Percentiles rank a stretch among this genome's conserved stretches.
phyloP scores from a whole-genome alignment of 2,113 vertebrate genomes.

The Pangasianodon gigas region DNA sequence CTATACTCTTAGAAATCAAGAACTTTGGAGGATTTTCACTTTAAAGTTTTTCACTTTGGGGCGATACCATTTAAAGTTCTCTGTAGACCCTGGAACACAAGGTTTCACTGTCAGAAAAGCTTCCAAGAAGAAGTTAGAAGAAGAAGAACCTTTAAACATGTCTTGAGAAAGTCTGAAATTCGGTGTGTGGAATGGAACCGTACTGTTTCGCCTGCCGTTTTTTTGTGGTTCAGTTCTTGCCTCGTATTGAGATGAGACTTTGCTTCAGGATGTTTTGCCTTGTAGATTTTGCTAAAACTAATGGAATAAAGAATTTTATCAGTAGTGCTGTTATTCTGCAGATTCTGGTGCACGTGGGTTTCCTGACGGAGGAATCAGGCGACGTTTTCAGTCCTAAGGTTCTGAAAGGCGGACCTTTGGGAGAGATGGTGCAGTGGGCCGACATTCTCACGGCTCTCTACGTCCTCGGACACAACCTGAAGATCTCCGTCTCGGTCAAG shows the following conservation, averaged over 20 bases:
- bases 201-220: too few relatives aligned
- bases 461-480: conserved; percentile 88
- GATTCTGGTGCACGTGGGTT: conserved; percentile 94
- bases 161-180: too few relatives aligned
- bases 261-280: too few relatives aligned
- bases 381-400: conserved; percentile 95
- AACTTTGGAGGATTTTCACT: background rate
- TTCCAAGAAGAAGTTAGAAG: too few relatives aligned
- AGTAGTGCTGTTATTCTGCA: conserved; percentile 57
- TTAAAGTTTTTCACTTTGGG: background rate
- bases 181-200: too few relatives aligned
- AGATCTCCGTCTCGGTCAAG: conserved; percentile 91
- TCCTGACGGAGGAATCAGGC: conserved; percentile 95
- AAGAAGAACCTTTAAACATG: too few relatives aligned
- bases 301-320: background rate
- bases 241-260: too few relatives aligned
- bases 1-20: background rate
- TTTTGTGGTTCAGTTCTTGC: too few relatives aligned
- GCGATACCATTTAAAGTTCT: too few relatives aligned
- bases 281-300: background rate
- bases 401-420: conserved; percentile 93
- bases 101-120: too few relatives aligned
- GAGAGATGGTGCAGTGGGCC: conserved; percentile 99
- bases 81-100: too few relatives aligned
- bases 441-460: conserved; percentile 92